Evolutionary conservation across 2,113 vertebrate species (phyloP).

Genomic region (Ceyx melanurus): DNA sequence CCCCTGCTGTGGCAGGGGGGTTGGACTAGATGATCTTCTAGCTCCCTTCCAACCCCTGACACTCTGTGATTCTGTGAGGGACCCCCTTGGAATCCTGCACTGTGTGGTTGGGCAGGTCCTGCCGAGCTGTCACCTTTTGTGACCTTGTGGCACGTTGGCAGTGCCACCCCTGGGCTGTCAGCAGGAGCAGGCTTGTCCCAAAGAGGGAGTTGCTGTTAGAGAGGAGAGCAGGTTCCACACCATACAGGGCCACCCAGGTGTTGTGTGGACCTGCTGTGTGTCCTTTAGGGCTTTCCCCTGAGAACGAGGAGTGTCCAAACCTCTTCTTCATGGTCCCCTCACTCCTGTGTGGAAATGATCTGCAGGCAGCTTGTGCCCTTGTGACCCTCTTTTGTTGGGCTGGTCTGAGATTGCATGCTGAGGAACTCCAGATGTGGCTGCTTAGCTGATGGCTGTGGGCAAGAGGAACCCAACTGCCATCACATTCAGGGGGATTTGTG

Average conservation of each 20-base stretch:
- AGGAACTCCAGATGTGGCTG: not conserved
- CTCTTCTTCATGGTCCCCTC: not conserved
- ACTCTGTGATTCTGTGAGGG: not conserved
- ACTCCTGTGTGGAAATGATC: not conserved
- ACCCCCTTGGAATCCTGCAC: not conserved
- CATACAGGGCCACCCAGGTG: not conserved
- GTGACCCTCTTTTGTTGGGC: not conserved
- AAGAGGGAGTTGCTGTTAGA: not conserved
- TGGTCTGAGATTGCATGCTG: not conserved
- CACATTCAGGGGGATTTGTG: not conserved
- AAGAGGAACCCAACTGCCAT: not conserved
- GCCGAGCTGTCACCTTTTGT: rapidly evolving
- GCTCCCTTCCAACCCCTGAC: no score
- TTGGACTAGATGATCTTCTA: no score
- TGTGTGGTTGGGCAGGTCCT: not conserved
- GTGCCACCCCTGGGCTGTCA: not conserved
- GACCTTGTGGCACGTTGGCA: not conserved
- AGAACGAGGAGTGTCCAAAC: not conserved
- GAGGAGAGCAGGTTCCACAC: not conserved
- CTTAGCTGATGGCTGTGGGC: not conserved
- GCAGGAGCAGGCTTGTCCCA: not conserved
- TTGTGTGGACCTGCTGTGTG: not conserved
- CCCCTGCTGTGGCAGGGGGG: no score
- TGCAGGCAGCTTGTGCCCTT: not conserved
- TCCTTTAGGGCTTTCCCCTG: not conserved